These are phyloP conservation scores for Charadrius vociferus DNA, from an alignment of 2,113 vertebrate species.

Conservation along the genomic window DNA sequence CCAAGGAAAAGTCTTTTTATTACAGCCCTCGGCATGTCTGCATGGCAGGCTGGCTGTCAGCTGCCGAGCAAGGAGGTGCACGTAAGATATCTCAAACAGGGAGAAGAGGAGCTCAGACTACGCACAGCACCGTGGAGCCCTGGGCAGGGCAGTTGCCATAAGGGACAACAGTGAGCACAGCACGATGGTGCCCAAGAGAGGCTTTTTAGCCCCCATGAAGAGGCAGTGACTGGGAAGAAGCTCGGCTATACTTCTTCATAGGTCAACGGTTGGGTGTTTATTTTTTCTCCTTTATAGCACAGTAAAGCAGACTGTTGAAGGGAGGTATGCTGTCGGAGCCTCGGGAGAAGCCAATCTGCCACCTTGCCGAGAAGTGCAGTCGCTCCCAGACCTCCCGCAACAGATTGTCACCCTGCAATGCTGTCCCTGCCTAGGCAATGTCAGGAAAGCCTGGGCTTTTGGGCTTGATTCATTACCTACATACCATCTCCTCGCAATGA, in stretches of 20 bases:
- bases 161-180: neutral
- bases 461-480: neutral
- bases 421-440: neutral
- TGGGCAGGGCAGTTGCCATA: rapidly evolving
- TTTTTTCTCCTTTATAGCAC: neutral
- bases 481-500: neutral
- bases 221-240: neutral
- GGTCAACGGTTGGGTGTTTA: rapidly evolving
- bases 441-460: neutral
- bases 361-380: rapidly evolving
- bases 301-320: neutral
- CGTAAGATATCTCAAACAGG: neutral
- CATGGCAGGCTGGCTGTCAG: too few relatives aligned
- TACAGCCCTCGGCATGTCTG: neutral
- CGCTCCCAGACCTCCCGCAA: neutral
- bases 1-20: neutral
- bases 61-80: neutral
- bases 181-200: neutral
- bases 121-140: rapidly evolving
- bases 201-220: rapidly evolving
- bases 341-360: rapidly evolving
- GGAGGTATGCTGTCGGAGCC: neutral
- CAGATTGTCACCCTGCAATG: neutral
- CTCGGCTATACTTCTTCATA: rapidly evolving
- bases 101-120: neutral